A percentile compares a stretch with the other conserved stretches of the same genome.
phyloP scores from a whole-genome alignment of 2,113 vertebrate species.

The Thalassoma bifasciatum region DNA sequence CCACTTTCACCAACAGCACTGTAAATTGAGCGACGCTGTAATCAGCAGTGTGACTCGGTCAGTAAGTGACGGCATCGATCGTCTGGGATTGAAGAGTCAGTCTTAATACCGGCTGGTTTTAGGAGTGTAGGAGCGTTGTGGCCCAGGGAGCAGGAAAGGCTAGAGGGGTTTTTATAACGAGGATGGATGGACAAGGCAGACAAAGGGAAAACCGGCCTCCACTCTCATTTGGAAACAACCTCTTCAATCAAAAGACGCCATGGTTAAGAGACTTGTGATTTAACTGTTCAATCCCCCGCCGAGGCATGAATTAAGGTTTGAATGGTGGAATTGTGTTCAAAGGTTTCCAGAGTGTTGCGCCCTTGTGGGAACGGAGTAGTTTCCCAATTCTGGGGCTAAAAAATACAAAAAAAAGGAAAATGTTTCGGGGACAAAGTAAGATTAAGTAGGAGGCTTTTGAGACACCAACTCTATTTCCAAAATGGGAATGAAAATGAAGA shows the following conservation, averaged over 20 bases:
- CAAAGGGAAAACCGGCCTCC: constrained; percentile 63
- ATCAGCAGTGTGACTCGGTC: constrained; percentile 72
- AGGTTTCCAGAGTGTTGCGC: constrained; percentile 41
- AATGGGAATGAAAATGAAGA: constrained; percentile 9
- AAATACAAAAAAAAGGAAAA: constrained; percentile 19
- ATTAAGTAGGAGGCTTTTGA: constrained; percentile 13
- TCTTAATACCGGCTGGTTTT: constrained; percentile 72
- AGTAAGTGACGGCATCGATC: constrained; percentile 80
- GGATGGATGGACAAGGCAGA: constrained; percentile 74
- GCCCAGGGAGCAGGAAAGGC: constrained; percentile 21
- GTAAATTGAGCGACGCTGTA: constrained; percentile 76
- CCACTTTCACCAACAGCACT: constrained; percentile 53
- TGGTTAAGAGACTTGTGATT: constrained; percentile 68
- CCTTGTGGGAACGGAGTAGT: constrained; percentile 42
- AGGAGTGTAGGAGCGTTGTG: constrained; percentile 54
- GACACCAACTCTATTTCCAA: constrained; percentile 18
- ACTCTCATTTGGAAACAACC: constrained; percentile 69
- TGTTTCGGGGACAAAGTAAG: constrained; percentile 37
- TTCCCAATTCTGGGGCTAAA: constrained; percentile 36
- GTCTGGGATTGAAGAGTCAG: constrained; percentile 80
- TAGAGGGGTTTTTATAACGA: constrained; percentile 67
- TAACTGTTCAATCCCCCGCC: constrained; percentile 57
- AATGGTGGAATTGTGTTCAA: constrained; percentile 56
- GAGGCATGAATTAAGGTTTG: constrained; percentile 51
- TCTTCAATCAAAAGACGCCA: constrained; percentile 63